phyloP scores from a whole-genome alignment of 2,888 invertebrate species.

The Napeogenes inachia region DNA sequence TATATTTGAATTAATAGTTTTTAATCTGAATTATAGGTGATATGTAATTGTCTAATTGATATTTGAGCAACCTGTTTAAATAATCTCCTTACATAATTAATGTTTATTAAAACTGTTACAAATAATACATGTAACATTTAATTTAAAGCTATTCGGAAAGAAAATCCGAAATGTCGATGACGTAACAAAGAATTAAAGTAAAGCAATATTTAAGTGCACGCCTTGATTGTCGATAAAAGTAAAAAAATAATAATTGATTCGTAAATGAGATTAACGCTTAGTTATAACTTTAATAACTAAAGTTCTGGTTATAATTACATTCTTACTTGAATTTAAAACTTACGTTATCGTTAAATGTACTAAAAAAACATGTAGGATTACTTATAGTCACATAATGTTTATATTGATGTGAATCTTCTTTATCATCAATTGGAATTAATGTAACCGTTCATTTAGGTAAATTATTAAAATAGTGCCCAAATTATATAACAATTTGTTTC shows the following conservation, averaged over 20 bases:
- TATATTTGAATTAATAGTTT: no score
- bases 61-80: background rate
- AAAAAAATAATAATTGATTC: background rate
- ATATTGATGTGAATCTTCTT: no score
- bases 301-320: no score
- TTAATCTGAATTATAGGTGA: background rate
- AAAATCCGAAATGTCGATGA: constrained; percentile 10
- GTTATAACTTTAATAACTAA: background rate
- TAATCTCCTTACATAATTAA: background rate
- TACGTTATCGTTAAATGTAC: no score
- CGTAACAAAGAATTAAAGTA: constrained; percentile 13
- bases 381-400: no score
- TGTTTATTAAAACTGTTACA: background rate
- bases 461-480: no score
- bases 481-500: no score
- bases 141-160: constrained; percentile 1
- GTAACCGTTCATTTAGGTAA: no score
- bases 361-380: no score
- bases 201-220: constrained; percentile 22
- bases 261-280: background rate
- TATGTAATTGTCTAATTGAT: background rate
- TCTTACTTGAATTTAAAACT: no score
- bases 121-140: background rate
- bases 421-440: no score
- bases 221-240: background rate